phyloP scores from a whole-genome alignment of 2,888 invertebrate genomes.

The Diadromus collaris region DNA sequence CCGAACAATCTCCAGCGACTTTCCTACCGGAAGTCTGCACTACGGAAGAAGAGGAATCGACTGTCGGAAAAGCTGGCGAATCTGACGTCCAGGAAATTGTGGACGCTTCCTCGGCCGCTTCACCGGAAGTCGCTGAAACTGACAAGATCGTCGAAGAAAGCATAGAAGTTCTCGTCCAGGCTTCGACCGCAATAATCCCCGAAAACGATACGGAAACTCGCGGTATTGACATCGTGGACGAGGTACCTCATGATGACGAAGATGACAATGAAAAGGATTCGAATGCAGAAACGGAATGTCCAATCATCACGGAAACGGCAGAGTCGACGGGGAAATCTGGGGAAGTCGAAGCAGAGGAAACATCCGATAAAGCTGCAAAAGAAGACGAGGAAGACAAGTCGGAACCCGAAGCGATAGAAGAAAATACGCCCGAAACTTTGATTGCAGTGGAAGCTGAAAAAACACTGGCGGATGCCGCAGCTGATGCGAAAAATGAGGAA shows the following conservation, averaged over 20 bases:
- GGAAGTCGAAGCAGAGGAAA: not conserved
- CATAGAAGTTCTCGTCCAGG: constrained; percentile 5
- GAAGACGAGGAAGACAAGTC: not conserved
- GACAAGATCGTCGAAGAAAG: constrained; percentile 10
- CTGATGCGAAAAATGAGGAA: not conserved
- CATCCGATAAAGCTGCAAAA: not conserved
- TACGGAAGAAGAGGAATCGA: constrained; percentile 16
- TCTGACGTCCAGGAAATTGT: not conserved
- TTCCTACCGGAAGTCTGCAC: not conserved
- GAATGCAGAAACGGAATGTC: not conserved
- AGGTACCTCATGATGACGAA: not conserved
- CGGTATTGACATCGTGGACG: not conserved
- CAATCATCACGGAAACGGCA: not conserved
- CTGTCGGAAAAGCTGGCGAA: constrained; percentile 26
- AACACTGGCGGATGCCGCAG: not conserved
- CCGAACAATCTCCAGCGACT: not conserved
- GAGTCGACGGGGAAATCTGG: not conserved
- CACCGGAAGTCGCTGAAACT: constrained; percentile 1
- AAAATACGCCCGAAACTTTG: not conserved
- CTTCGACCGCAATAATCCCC: not conserved
- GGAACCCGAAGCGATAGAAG: not conserved
- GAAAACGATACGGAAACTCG: not conserved
- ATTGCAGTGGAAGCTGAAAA: not conserved
- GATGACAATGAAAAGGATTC: not conserved
- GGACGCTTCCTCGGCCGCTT: not conserved